phyloP scores from a whole-genome alignment of 2,113 vertebrate genomes.

The Tyrannus savana region DNA sequence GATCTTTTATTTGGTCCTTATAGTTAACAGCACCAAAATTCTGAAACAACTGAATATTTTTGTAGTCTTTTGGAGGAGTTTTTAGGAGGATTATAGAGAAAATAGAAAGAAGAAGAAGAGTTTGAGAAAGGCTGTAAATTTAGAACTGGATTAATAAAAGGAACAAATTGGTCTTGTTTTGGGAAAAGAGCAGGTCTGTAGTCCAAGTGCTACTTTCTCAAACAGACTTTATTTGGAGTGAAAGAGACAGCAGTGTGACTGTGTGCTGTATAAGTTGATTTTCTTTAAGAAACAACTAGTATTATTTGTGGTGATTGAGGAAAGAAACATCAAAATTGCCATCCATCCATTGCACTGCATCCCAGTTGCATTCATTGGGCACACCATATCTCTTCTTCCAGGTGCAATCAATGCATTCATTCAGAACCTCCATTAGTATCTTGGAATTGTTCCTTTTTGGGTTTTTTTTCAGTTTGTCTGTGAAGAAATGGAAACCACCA shows the following conservation, averaged over 20 bases:
- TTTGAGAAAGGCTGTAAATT: background rate
- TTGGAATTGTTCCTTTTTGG: background rate
- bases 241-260: background rate
- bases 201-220: background rate
- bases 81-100: background rate
- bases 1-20: background rate
- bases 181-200: background rate
- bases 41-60: background rate
- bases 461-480: background rate
- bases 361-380: background rate
- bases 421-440: background rate
- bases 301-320: background rate
- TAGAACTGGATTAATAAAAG: background rate
- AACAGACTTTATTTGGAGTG: background rate
- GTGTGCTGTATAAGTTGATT: background rate
- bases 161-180: background rate
- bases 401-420: background rate
- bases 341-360: background rate
- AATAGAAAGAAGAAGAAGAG: background rate
- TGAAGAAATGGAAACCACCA: background rate
- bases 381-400: background rate
- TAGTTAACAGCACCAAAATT: background rate
- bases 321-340: background rate
- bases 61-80: background rate
- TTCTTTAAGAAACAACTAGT: background rate